Evolutionary conservation across 1,140 invertebrate genomes (phyloP).

Genomic region (Adelges cooleyi): DNA sequence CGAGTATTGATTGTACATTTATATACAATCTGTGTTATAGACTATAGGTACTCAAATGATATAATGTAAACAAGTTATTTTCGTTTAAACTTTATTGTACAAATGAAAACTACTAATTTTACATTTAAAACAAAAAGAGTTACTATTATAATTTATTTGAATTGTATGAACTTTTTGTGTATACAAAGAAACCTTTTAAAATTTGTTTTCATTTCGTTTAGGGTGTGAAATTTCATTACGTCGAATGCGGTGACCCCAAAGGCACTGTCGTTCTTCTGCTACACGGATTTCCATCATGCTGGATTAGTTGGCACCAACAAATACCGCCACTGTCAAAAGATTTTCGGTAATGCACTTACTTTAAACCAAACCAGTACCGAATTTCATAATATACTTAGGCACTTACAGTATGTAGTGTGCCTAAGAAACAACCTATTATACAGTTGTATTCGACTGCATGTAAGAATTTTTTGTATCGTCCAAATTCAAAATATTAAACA

Average conservation of each 20-base stretch:
- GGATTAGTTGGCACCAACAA: constrained; percentile 57
- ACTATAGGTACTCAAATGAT: too few relatives aligned
- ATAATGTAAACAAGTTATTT: too few relatives aligned
- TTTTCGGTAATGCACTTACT: constrained; percentile 44
- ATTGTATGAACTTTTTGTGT: too few relatives aligned
- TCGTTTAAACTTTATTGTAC: too few relatives aligned
- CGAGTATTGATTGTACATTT: too few relatives aligned
- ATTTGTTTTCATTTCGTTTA: constrained; percentile 35
- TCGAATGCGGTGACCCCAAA: constrained; percentile 48
- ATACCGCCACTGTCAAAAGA: constrained; percentile 44
- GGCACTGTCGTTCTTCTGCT: constrained; percentile 53
- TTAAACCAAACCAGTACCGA: too few relatives aligned
- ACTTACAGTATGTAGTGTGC: neutral
- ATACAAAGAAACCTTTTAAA: too few relatives aligned
- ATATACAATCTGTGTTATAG: too few relatives aligned
- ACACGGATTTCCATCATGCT: constrained; percentile 70
- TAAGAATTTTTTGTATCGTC: neutral
- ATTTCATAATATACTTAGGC: neutral
- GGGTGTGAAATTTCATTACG: constrained; percentile 64
- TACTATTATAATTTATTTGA: too few relatives aligned
- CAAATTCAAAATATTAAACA: neutral
- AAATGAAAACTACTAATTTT: too few relatives aligned
- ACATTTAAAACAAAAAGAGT: too few relatives aligned
- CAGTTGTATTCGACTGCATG: neutral
- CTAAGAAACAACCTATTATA: neutral